phyloP scores from a whole-genome alignment of 2,113 vertebrate species.

The Plestiodon gilberti region DNA sequence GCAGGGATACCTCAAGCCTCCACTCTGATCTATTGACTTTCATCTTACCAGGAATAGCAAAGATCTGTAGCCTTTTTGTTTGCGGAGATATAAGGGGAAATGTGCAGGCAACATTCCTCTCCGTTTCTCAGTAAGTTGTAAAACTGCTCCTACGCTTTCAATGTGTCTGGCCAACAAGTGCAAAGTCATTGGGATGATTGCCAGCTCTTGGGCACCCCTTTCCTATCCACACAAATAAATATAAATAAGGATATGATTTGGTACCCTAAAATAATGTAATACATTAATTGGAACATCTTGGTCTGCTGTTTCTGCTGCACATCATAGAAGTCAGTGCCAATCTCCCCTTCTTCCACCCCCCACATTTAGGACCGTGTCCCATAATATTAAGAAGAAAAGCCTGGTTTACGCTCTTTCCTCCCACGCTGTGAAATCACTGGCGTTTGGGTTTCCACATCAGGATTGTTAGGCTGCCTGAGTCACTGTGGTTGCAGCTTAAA shows the following conservation, averaged over 20 bases:
- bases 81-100: neutral
- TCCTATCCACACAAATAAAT: neutral
- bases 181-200: neutral
- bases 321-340: too few relatives aligned
- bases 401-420: fast-evolving
- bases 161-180: neutral
- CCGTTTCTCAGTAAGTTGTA: neutral
- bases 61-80: neutral
- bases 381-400: neutral
- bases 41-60: neutral
- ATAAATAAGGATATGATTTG: too few relatives aligned
- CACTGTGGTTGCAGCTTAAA: neutral
- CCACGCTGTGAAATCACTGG: fast-evolving
- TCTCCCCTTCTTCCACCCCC: too few relatives aligned
- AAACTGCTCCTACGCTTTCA: neutral
- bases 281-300: too few relatives aligned
- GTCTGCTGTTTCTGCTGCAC: too few relatives aligned
- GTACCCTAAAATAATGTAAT: too few relatives aligned
- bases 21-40: neutral
- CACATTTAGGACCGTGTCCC: neutral
- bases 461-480: neutral
- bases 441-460: neutral
- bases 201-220: neutral
- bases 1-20: neutral
- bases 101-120: neutral